Evolutionary conservation across 2,888 invertebrate genomes (phyloP).

Genomic region (Cephus rjabovi): DNA sequence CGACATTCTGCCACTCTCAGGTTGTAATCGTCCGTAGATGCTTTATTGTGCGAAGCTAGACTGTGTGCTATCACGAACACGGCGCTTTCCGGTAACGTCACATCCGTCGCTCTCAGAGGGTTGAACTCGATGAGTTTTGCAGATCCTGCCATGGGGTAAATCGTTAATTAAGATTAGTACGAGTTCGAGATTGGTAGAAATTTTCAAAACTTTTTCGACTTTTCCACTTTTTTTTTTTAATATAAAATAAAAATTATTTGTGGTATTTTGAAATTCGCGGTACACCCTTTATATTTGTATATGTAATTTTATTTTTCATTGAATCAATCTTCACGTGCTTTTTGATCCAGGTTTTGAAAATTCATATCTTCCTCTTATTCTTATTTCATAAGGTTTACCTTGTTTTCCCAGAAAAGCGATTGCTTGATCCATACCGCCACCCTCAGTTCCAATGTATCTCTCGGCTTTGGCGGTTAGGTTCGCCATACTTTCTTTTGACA

Average conservation of each 20-base stretch:
- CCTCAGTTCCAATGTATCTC: slow-evolving; percentile 95
- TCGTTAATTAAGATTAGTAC: not conserved
- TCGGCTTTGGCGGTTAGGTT: slow-evolving; percentile 91
- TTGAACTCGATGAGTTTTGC: slow-evolving; percentile 95
- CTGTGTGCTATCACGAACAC: slow-evolving; percentile 96
- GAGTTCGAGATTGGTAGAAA: not conserved
- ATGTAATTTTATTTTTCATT: no score
- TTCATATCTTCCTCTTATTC: no score
- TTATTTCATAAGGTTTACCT: slow-evolving; percentile 63
- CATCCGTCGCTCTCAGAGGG: slow-evolving; percentile 82
- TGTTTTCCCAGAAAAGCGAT: slow-evolving; percentile 91
- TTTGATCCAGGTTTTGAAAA: no score
- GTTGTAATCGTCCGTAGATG: slow-evolving; percentile 92
- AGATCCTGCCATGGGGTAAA: slow-evolving; percentile 69
- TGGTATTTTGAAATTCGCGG: no score
- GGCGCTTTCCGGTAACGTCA: slow-evolving; percentile 84
- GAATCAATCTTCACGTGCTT: no score
- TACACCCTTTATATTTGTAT: no score
- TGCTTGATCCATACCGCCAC: slow-evolving; percentile 99
- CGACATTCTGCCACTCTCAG: slow-evolving; percentile 95
- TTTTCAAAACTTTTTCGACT: no score
- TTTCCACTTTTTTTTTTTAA: no score
- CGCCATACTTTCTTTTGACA: slow-evolving; percentile 77
- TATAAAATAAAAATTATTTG: no score
- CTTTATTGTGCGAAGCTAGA: slow-evolving; percentile 90